These are phyloP conservation scores for Pterobdella sp. DNA, from an alignment of 2,888 invertebrate genomes.

Conservation along the genomic window DNA sequence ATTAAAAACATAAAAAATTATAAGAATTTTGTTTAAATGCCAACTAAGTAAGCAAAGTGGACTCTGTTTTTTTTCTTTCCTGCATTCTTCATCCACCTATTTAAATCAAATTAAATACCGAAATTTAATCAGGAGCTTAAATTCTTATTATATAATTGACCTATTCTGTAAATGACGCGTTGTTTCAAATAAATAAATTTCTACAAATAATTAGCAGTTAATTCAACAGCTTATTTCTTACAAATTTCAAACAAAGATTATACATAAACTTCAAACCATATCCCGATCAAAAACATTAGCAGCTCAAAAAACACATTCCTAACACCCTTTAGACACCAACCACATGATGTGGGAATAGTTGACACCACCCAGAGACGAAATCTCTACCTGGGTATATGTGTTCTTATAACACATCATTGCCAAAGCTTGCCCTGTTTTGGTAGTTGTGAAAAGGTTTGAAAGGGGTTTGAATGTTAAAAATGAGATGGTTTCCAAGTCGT, in stretches of 20 bases:
- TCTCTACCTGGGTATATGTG: constrained; percentile 9
- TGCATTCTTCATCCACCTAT: neutral
- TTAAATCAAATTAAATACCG: neutral
- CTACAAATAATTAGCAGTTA: no score
- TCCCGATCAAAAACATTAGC: neutral
- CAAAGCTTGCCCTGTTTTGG: neutral
- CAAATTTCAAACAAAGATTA: no score
- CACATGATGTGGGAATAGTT: constrained; percentile 17
- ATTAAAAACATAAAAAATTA: no score
- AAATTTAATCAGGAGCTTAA: no score
- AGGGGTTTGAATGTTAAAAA: neutral
- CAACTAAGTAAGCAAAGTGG: constrained; percentile 22
- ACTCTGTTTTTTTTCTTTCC: neutral
- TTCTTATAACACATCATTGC: constrained; percentile 26
- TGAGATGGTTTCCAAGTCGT: neutral
- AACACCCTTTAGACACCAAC: constrained; percentile 4
- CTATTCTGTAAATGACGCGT: no score
- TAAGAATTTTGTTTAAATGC: no score
- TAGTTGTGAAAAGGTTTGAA: neutral
- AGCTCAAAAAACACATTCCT: neutral
- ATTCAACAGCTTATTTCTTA: no score
- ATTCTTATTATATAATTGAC: no score
- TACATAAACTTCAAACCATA: neutral
- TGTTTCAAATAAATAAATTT: no score
- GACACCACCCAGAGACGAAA: constrained; percentile 10